Percentiles rank a stretch among this genome's conserved stretches.
phyloP scores from a whole-genome alignment of 2,888 invertebrate genomes.

The Oxystoma pomonae region DNA sequence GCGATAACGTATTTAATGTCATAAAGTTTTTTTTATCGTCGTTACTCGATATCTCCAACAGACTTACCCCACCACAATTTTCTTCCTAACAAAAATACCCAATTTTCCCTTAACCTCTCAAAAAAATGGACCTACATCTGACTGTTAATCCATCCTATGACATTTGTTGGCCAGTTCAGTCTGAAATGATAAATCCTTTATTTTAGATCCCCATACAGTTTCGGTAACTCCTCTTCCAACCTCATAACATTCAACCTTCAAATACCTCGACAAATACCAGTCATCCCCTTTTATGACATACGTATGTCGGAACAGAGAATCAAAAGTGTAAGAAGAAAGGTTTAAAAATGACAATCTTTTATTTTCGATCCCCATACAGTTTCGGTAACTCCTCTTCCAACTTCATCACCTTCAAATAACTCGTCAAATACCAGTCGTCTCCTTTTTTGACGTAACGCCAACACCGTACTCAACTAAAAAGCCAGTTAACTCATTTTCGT shows the following conservation, averaged over 20 bases:
- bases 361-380: constrained; percentile 52
- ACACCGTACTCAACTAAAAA: constrained; percentile 75
- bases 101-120: background rate
- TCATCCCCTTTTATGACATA: constrained; percentile 59
- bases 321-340: background rate
- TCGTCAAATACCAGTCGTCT: constrained; percentile 59
- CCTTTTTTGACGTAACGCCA: constrained; percentile 58
- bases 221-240: constrained; percentile 68
- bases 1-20: too few relatives aligned
- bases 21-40: too few relatives aligned
- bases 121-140: too few relatives aligned
- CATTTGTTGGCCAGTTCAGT: background rate
- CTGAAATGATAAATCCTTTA: background rate
- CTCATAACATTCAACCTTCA: constrained; percentile 66
- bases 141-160: background rate
- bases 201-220: constrained; percentile 54
- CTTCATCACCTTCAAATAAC: constrained; percentile 64
- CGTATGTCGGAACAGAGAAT: too few relatives aligned
- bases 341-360: background rate
- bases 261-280: constrained; percentile 64
- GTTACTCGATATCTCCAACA: too few relatives aligned
- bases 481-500: too few relatives aligned
- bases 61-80: too few relatives aligned
- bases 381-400: constrained; percentile 70
- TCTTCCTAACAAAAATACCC: too few relatives aligned